Evolutionary conservation across 2,113 vertebrate genomes (phyloP).

Genomic region (Ifrita kowaldi): DNA sequence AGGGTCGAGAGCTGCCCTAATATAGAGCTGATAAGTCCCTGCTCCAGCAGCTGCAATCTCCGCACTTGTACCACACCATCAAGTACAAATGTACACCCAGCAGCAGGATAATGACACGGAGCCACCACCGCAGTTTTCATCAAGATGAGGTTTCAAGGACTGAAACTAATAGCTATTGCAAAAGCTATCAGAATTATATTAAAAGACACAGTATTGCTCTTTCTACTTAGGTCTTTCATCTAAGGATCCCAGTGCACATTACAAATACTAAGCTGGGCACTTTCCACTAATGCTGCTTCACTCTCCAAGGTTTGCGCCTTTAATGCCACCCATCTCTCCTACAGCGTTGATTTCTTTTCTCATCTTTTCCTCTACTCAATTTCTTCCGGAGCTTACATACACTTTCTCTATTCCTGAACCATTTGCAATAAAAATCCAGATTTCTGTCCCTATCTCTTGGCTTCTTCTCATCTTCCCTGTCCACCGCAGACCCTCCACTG

Average conservation of each 20-base stretch:
- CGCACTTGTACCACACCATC: not conserved
- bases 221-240: not conserved
- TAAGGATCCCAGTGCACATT: not conserved
- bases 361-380: not conserved
- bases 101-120: not conserved
- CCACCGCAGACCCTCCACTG: not conserved
- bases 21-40: not conserved
- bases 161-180: conserved; percentile 27
- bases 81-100: not conserved
- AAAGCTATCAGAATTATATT: conserved; percentile 38
- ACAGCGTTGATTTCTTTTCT: not conserved
- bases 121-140: not conserved
- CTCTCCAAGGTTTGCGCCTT: not conserved
- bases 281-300: not conserved
- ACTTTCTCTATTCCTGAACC: not conserved
- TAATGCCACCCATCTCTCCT: not conserved
- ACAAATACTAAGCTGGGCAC: not conserved
- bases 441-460: not conserved
- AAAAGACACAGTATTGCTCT: not conserved
- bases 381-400: not conserved
- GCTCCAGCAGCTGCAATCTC: conserved; percentile 12
- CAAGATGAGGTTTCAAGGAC: conserved; percentile 24
- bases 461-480: not conserved
- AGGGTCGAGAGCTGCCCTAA: conserved; percentile 24
- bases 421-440: not conserved